phyloP scores from a whole-genome alignment of 2,797 vertebrate species.

The Phyllotis vaccarum region DNA sequence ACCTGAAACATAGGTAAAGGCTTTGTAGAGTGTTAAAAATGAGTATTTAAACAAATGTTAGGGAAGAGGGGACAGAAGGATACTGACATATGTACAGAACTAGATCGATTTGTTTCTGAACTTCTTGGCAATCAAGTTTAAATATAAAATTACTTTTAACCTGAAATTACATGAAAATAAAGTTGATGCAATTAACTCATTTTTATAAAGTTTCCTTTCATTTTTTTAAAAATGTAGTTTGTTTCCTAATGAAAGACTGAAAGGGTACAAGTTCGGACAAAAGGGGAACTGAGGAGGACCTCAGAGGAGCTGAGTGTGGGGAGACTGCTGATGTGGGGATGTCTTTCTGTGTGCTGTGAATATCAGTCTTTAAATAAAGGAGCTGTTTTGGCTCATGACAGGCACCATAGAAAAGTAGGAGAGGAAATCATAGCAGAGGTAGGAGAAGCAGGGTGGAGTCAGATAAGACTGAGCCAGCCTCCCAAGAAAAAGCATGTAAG shows the following conservation, averaged over 20 bases:
- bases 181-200: not conserved
- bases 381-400: too few species aligned
- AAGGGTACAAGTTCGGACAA: not conserved
- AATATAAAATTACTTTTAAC: not conserved
- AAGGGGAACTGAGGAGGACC: too few species aligned
- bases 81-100: not conserved
- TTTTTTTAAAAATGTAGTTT: not conserved
- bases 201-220: not conserved
- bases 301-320: too few species aligned
- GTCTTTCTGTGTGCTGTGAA: too few species aligned
- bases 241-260: not conserved
- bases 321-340: too few species aligned
- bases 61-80: not conserved
- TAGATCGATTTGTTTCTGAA: conserved; percentile 30
- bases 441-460: too few species aligned
- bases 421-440: too few species aligned
- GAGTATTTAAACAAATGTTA: conserved; percentile 2
- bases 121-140: not conserved
- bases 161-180: not conserved
- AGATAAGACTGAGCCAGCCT: too few species aligned
- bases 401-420: too few species aligned
- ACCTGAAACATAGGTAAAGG: not conserved
- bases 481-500: too few species aligned
- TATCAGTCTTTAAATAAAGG: too few species aligned
- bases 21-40: conserved; percentile 9